Conservation (phyloP, 2,888 invertebrate genomes). For the Epirrhoe tristata region DNA sequence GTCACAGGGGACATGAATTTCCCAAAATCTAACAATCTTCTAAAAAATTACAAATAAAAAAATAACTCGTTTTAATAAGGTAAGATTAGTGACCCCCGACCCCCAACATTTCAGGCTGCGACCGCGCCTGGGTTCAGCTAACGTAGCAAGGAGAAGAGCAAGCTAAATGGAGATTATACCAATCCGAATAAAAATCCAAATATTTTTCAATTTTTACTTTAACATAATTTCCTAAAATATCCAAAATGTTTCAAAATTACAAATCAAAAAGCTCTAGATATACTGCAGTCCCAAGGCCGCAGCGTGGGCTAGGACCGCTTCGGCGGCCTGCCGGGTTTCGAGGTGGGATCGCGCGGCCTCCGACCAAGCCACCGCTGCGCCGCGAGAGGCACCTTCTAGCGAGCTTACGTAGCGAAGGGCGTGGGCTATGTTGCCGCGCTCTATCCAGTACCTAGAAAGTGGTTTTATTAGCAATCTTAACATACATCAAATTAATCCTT, state of each 20-base stretch:
- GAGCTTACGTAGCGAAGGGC: conserved; percentile 95
- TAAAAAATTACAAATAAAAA: no score
- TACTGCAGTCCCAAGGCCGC: conserved; percentile 89
- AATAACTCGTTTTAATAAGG: no score
- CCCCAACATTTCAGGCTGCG: no score
- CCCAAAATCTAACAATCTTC: no score
- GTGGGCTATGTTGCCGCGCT: conserved; percentile 94
- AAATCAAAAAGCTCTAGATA: conserved; percentile 44
- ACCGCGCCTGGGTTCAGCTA: no score
- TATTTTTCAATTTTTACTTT: conserved; percentile 12
- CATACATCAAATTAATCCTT: no score
- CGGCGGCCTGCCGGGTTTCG: conserved; percentile 96
- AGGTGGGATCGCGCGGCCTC: conserved; percentile 92
- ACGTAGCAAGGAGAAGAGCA: no score
- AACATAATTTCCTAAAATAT: neutral
- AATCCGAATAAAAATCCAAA: no score
- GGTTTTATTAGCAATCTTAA: no score
- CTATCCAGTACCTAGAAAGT: conserved; percentile 90
- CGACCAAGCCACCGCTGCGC: conserved; percentile 93
- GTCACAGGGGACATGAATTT: no score
- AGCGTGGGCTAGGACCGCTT: conserved; percentile 95
- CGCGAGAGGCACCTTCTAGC: conserved; percentile 94
- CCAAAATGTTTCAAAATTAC: neutral
- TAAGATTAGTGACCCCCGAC: no score
- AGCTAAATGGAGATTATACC: no score